Evolutionary conservation across 2,888 invertebrate species (phyloP), one percentile per base, ranked within the genome.

Genomic region (Lordiphosa fenestrarum): DNA sequence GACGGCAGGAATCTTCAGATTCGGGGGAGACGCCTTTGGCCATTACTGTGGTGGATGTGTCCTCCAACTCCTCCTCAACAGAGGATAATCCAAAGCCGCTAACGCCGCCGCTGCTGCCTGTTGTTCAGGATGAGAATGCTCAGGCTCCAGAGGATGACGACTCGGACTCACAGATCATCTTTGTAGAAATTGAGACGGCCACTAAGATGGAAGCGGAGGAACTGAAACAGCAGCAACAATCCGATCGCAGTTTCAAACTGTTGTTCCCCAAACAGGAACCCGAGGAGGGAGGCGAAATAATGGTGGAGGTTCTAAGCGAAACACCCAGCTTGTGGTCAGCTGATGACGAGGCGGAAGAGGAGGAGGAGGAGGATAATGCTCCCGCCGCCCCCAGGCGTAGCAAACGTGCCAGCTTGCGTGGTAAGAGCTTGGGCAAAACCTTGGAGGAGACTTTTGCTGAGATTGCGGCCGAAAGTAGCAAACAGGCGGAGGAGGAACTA

Each of bases 381-480:
- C 12, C 1, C 15, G 35, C 35, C 4, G 38, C 44, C 0, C 37
- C 37, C 2, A 25, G 54, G 0, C 51, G 60, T 21, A 67, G 76
- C 48, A 54, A 49, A 0, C 66, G 75, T n/a, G 38, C 62, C 2
- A 39, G 37, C 4, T 41, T 44, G 1, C 50, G 12, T 13, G 47
- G 9, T 52, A 36, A 38, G 6, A 33, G n/a, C 3, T 51, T 33
- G 15, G 50, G 42, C 36, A 72, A 67, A 30, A 62, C 78, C 2
- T 48, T 77, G 10, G 77, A 77, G 37, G 69, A 73, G 35, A 69
- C 64, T 7, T 75, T 78, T 44, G 73, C 73, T 6, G 52, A 71
- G 21, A 76, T 76, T 3, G 52, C 71, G 3, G 74, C 70, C 1
- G 38, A 38, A 13, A 72, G 66, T 15, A 64, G 58, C 44, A 60